Conservation (phyloP, 2,113 vertebrate species). For the Eublepharis macularius region DNA sequence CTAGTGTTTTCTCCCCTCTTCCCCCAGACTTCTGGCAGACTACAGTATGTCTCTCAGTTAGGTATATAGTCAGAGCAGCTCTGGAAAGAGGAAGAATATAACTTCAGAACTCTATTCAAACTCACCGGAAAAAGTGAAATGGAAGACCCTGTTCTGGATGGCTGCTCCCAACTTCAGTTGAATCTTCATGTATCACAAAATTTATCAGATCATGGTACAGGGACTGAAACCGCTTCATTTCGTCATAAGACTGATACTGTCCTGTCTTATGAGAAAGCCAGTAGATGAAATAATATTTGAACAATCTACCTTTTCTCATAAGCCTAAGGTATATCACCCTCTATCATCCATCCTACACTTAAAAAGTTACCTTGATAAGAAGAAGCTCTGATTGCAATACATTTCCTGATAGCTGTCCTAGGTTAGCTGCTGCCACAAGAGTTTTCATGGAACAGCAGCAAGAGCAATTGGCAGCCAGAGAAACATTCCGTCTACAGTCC, state of each 20-base stretch:
- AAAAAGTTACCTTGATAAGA: constrained; percentile 73
- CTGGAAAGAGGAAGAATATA: neutral
- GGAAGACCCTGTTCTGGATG: constrained; percentile 62
- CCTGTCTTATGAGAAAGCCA: constrained; percentile 64
- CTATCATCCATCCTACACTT: accelerated
- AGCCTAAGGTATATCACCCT: neutral
- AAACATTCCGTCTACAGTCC: constrained; percentile 68
- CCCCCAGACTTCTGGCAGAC: neutral
- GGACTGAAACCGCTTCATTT: constrained; percentile 72
- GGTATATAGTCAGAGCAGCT: neutral
- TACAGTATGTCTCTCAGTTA: neutral
- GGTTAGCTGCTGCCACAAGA: constrained; percentile 62
- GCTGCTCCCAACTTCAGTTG: constrained; percentile 71
- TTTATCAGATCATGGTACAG: constrained; percentile 68
- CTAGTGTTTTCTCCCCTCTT: neutral
- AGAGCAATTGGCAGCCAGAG: constrained; percentile 66
- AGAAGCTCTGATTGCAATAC: constrained; percentile 71
- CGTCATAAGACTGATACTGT: constrained; percentile 63
- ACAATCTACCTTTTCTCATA: neutral
- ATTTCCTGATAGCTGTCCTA: constrained; percentile 55
- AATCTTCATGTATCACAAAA: constrained; percentile 68
- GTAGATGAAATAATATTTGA: constrained; percentile 11
- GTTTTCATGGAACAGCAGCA: constrained; percentile 69
- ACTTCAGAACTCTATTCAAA: constrained; percentile 1
- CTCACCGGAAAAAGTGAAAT: constrained; percentile 75